Conservation (phyloP, 2,113 vertebrate species). For the Dasyornis broadbenti region DNA sequence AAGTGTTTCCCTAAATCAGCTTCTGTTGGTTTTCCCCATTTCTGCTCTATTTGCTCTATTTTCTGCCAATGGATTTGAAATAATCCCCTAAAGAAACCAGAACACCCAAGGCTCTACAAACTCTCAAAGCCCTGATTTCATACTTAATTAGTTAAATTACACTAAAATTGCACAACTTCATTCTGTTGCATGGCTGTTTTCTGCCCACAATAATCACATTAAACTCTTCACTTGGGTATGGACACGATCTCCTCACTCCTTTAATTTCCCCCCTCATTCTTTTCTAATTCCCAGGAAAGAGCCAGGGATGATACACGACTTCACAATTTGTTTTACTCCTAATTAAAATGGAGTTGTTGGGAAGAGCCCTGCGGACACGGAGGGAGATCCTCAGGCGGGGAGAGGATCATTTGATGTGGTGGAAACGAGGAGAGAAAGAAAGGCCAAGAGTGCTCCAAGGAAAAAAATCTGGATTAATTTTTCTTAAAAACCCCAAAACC, state of each 20-base stretch:
- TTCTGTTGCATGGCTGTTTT: background rate
- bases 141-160: background rate
- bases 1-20: background rate
- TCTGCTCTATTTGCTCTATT: conserved; percentile 33
- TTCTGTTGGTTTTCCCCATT: background rate
- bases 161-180: background rate
- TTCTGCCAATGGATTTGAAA: conserved; percentile 53
- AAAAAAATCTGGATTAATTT: background rate
- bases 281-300: background rate
- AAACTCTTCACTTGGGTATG: background rate
- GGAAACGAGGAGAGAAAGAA: background rate
- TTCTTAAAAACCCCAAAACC: background rate
- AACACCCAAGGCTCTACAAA: background rate
- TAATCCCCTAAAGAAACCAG: conserved; percentile 27
- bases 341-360: background rate
- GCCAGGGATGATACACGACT: background rate
- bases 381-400: background rate
- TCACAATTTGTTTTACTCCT: background rate
- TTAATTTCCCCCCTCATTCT: background rate
- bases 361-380: background rate
- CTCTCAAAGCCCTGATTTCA: background rate
- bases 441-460: background rate
- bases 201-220: background rate
- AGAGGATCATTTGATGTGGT: background rate
- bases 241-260: background rate